Evolutionary conservation across 2,797 vertebrate species (phyloP).

Genomic region (Echiichthys vipera): DNA sequence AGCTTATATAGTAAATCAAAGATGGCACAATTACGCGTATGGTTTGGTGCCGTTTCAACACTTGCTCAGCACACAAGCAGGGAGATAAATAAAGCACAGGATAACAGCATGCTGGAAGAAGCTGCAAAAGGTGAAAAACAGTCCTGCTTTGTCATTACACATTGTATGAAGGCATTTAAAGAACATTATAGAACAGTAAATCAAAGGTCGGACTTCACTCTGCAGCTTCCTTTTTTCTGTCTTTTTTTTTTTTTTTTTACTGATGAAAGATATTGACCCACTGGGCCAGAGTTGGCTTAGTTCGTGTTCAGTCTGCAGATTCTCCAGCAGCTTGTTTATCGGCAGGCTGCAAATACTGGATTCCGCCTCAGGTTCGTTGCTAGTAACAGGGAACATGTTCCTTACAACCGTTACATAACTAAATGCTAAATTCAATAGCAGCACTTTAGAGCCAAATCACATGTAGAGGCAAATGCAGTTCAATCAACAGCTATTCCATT

Average conservation of each 20-base stretch:
- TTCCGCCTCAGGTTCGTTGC: constrained; percentile 46
- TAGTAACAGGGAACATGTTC: constrained; percentile 27
- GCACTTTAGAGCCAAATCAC: constrained; percentile 30
- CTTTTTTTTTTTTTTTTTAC: neutral
- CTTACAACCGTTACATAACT: constrained; percentile 50
- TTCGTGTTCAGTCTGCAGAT: constrained; percentile 13
- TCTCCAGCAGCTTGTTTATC: constrained; percentile 38
- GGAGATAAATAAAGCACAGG: neutral
- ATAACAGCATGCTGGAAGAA: neutral
- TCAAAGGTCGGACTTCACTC: neutral
- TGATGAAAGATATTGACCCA: neutral
- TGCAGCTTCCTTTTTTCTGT: neutral
- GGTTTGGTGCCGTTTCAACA: neutral
- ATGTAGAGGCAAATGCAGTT: constrained; percentile 16
- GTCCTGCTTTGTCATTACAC: neutral
- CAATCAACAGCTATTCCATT: constrained; percentile 54
- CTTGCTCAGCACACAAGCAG: constrained; percentile 7
- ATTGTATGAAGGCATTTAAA: neutral
- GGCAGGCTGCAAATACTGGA: constrained; percentile 41
- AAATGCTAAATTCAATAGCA: constrained; percentile 37
- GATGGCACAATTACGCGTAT: neutral
- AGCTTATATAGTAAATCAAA: constrained; percentile 10
- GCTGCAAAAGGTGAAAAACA: neutral
- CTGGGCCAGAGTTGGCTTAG: neutral
- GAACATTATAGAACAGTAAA: neutral